phyloP scores from a whole-genome alignment of 2,113 vertebrate genomes.

The Nothocercus nigrocapillus region DNA sequence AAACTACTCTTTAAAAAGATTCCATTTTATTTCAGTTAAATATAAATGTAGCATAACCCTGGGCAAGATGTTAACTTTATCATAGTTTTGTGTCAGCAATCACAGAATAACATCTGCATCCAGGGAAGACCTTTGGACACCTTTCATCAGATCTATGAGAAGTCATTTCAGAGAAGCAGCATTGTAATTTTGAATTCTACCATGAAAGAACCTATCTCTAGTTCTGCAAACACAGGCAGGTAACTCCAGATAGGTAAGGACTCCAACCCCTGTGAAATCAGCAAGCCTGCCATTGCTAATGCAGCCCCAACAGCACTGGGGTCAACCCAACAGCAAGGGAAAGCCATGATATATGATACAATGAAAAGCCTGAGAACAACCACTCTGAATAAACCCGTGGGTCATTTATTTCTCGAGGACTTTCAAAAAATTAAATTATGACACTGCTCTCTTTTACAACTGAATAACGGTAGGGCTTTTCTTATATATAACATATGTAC shows the following conservation, averaged over 20 bases:
- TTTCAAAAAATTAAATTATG: neutral
- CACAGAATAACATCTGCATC: neutral
- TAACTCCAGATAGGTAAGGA: neutral
- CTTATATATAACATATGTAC: neutral
- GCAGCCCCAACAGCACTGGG: rapidly evolving
- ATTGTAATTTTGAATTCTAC: neutral
- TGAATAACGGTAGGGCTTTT: neutral
- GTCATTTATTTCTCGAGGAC: neutral
- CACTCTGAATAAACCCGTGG: neutral
- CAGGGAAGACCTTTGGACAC: neutral
- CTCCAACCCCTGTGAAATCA: rapidly evolving
- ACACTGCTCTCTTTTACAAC: neutral
- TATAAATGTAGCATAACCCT: neutral
- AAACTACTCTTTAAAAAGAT: neutral
- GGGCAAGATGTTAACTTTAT: neutral
- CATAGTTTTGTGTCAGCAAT: neutral
- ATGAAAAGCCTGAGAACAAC: neutral
- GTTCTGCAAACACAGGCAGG: neutral
- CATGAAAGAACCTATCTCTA: rapidly evolving
- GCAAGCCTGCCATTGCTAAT: rapidly evolving
- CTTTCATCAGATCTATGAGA: neutral
- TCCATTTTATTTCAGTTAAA: neutral
- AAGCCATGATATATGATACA: neutral
- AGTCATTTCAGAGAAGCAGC: rapidly evolving
- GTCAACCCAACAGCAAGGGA: neutral